Evolutionary conservation across 2,888 invertebrate species (phyloP).

Genomic region (Xanthorhoe spadicearia): DNA sequence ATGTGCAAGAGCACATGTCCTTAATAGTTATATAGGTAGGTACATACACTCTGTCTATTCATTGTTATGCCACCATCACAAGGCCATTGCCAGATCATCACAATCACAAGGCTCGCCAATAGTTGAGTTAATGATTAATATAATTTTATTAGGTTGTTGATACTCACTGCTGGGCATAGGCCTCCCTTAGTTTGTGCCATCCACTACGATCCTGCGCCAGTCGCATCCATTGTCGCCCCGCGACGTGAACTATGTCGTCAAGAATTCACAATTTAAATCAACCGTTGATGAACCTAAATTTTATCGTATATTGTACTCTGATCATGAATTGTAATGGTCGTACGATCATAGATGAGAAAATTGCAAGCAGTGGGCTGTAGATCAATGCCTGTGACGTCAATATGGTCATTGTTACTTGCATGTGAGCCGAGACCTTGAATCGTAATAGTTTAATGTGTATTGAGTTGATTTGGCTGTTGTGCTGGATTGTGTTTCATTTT

Average conservation of each 20-base stretch:
- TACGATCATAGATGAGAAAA: slow-evolving; percentile 48
- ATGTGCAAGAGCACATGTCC: neutral
- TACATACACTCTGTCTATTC: slow-evolving; percentile 1
- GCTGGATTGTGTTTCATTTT: slow-evolving; percentile 7
- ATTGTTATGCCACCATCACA: too few species aligned
- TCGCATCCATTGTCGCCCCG: too few species aligned
- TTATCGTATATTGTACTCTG: neutral
- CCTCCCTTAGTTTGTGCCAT: too few species aligned
- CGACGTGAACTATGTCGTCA: neutral
- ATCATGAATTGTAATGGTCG: slow-evolving; percentile 21
- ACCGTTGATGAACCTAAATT: neutral
- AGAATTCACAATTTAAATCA: neutral
- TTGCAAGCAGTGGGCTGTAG: slow-evolving; percentile 52
- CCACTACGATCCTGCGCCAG: too few species aligned
- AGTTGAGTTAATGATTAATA: neutral
- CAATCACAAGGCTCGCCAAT: neutral
- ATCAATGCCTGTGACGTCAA: slow-evolving; percentile 64
- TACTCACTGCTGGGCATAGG: too few species aligned
- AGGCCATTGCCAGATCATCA: slow-evolving; percentile 8
- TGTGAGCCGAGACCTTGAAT: slow-evolving; percentile 44
- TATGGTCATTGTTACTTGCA: slow-evolving; percentile 38
- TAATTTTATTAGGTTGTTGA: neutral
- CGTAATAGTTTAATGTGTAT: slow-evolving; percentile 19
- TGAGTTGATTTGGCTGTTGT: slow-evolving; percentile 6
- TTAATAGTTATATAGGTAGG: neutral